Evolutionary conservation across 2,113 vertebrate genomes (phyloP).

Genomic region (Onychorhynchus coronatus): DNA sequence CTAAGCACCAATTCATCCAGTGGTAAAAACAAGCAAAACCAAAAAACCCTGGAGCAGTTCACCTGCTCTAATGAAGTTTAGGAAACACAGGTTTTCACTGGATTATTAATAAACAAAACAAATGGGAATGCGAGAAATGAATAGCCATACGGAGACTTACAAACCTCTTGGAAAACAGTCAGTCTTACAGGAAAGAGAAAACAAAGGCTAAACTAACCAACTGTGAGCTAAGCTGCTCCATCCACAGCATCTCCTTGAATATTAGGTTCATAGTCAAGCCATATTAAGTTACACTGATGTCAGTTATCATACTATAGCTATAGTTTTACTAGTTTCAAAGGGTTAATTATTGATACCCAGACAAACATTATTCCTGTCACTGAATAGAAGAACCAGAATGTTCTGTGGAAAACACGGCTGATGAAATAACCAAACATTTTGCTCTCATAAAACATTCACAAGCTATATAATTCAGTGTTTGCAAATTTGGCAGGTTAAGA

Average conservation of each 20-base stretch:
- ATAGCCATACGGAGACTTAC: not conserved
- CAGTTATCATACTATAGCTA: not conserved
- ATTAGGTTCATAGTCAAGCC: not conserved
- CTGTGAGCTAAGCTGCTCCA: not conserved
- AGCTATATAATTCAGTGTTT: not conserved
- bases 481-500: not conserved
- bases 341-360: constrained; percentile 50
- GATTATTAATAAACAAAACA: not conserved
- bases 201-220: not conserved
- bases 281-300: not conserved
- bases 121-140: not conserved
- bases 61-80: not conserved
- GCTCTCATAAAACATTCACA: constrained; percentile 40
- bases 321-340: not conserved
- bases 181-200: not conserved
- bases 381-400: not conserved
- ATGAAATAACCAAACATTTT: constrained; percentile 27
- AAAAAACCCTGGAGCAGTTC: not conserved
- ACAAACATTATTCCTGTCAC: constrained; percentile 3
- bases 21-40: not conserved
- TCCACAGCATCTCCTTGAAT: not conserved
- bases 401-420: not conserved
- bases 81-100: not conserved
- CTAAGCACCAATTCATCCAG: not conserved
- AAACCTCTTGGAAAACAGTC: not conserved